These are phyloP conservation scores for Microplitis deprimator DNA, from an alignment of 2,888 invertebrate species.

Conservation along the genomic window DNA sequence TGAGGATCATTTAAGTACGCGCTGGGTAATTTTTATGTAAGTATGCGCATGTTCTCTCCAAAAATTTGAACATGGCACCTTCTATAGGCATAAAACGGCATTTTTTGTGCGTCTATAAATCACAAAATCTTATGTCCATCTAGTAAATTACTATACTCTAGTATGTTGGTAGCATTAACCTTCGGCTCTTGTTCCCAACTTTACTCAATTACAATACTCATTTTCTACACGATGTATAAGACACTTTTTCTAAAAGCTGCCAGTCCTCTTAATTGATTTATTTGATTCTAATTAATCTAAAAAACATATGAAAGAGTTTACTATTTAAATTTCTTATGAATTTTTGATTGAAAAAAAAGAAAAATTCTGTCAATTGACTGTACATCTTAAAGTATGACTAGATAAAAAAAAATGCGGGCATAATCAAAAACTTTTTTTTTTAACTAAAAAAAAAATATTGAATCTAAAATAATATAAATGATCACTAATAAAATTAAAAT, in stretches of 20 bases:
- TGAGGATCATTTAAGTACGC: too few relatives aligned
- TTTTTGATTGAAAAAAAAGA: background rate
- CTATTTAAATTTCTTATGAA: background rate
- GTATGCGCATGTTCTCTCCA: too few relatives aligned
- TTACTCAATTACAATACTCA: too few relatives aligned
- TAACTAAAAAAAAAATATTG: background rate
- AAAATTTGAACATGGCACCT: too few relatives aligned
- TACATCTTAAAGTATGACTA: constrained; percentile 27
- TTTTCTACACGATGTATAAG: too few relatives aligned
- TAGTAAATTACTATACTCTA: too few relatives aligned
- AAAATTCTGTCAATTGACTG: background rate
- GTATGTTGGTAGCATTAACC: too few relatives aligned
- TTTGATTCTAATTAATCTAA: background rate
- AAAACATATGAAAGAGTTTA: background rate
- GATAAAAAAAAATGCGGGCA: constrained; percentile 27
- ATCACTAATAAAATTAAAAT: constrained; percentile 50
- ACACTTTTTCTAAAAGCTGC: background rate
- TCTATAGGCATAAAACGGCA: too few relatives aligned
- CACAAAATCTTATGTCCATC: too few relatives aligned
- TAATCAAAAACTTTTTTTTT: background rate
- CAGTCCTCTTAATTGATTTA: background rate
- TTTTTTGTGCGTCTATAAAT: too few relatives aligned
- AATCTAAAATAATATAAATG: constrained; percentile 3
- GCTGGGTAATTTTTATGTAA: too few relatives aligned
- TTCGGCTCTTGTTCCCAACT: too few relatives aligned